phyloP scores from a whole-genome alignment of 2,797 vertebrate species.

The Macropus fuliginosus region DNA sequence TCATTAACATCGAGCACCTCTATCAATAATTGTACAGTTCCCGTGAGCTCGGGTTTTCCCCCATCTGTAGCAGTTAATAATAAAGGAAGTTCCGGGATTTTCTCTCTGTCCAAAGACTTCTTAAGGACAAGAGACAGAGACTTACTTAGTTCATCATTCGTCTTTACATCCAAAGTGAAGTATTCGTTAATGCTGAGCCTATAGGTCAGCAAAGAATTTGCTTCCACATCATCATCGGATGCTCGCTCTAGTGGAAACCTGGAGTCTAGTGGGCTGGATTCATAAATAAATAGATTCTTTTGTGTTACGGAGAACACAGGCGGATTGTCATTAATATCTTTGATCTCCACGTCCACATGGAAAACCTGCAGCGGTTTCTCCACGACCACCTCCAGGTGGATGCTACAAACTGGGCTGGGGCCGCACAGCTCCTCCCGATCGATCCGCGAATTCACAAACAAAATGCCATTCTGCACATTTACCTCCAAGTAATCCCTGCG shows the following conservation, averaged over 20 bases:
- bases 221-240: conserved; percentile 93
- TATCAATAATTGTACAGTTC: conserved; percentile 90
- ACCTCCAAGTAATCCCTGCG: conserved; percentile 93
- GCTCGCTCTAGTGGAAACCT: conserved; percentile 95
- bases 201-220: conserved; percentile 93
- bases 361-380: conserved; percentile 89
- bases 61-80: conserved; percentile 93
- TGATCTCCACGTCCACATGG: conserved; percentile 94
- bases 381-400: conserved; percentile 94
- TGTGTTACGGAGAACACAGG: conserved; percentile 93
- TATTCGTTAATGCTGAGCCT: conserved; percentile 91
- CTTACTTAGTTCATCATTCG: conserved; percentile 93
- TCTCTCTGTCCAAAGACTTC: conserved; percentile 91
- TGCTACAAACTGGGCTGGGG: conserved; percentile 86
- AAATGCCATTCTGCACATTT: conserved; percentile 96
- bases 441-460: conserved; percentile 96
- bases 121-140: conserved; percentile 95
- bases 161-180: conserved; percentile 93
- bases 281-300: conserved; percentile 93
- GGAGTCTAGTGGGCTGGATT: conserved; percentile 91
- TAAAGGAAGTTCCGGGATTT: conserved; percentile 90
- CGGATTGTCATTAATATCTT: conserved; percentile 95
- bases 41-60: conserved; percentile 90
- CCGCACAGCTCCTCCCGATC: conserved; percentile 90
- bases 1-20: conserved; percentile 94